A percentile compares a stretch with the other conserved stretches of the same genome.
phyloP scores from a whole-genome alignment of 2,113 vertebrate genomes.

The human region DNA sequence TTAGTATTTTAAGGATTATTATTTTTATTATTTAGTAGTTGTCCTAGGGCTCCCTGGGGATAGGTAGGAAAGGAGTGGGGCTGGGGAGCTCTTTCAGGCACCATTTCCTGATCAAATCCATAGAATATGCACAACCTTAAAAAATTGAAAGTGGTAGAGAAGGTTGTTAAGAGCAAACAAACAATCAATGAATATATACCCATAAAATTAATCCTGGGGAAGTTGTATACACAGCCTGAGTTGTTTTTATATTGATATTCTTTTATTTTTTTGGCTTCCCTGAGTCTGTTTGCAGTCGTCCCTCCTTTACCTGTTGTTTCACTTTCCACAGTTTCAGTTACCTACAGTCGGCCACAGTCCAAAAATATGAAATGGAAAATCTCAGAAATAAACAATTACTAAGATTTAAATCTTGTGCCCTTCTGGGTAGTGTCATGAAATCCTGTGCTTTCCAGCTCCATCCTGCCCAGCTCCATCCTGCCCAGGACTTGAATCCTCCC shows the following conservation, averaged over 20 bases:
- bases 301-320: neutral
- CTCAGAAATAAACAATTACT: neutral
- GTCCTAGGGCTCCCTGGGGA: neutral
- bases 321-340: neutral
- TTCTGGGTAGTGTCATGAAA: neutral
- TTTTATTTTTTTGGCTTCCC: neutral
- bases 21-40: neutral
- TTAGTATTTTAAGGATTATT: neutral
- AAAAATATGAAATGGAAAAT: neutral
- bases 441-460: neutral
- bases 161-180: neutral
- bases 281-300: neutral
- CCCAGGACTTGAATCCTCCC: neutral
- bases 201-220: neutral
- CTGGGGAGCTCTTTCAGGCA: neutral
- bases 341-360: neutral
- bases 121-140: neutral
- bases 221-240: neutral
- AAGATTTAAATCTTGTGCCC: neutral
- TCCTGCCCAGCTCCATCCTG: fast-evolving
- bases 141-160: neutral
- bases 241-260: neutral
- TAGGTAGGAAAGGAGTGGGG: neutral
- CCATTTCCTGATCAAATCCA: neutral
- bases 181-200: neutral